phyloP scores from a whole-genome alignment of 2,888 invertebrate species.

The Ommatoiulus sabulosus region DNA sequence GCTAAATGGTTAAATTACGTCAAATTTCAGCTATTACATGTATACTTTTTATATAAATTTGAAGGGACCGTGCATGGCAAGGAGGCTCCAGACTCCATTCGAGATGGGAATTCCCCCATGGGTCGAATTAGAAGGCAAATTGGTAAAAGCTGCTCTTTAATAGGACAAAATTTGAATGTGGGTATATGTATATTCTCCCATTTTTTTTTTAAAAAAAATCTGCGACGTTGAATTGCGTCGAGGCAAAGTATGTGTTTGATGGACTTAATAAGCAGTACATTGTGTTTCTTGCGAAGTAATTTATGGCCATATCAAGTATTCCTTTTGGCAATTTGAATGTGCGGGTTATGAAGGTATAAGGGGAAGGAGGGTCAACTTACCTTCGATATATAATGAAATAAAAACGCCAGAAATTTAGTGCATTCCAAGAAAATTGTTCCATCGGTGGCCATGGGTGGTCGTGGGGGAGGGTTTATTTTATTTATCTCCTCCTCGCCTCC shows the following conservation, averaged over 20 bases:
- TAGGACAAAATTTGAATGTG: background rate
- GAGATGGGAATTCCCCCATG: background rate
- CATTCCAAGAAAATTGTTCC: background rate
- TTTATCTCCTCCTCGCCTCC: background rate
- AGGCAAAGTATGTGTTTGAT: background rate
- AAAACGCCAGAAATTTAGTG: background rate
- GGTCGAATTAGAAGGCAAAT: background rate
- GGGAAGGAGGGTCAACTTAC: background rate
- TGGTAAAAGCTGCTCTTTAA: background rate
- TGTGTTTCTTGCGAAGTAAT: background rate
- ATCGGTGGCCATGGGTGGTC: slow-evolving; percentile 4
- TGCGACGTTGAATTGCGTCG: background rate
- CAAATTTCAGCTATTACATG: background rate
- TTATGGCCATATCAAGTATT: background rate
- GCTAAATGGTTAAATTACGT: background rate
- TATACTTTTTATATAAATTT: background rate
- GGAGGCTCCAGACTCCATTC: background rate
- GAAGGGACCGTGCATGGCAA: background rate
- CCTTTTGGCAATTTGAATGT: slow-evolving; percentile 21
- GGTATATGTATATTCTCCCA: background rate
- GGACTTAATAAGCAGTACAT: background rate
- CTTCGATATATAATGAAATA: background rate
- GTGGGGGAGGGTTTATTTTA: background rate
- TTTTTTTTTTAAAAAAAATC: background rate
- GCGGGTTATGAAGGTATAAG: background rate